Conservation (phyloP, 92 coral and sea anemone genomes). For the Porites evermanni region DNA sequence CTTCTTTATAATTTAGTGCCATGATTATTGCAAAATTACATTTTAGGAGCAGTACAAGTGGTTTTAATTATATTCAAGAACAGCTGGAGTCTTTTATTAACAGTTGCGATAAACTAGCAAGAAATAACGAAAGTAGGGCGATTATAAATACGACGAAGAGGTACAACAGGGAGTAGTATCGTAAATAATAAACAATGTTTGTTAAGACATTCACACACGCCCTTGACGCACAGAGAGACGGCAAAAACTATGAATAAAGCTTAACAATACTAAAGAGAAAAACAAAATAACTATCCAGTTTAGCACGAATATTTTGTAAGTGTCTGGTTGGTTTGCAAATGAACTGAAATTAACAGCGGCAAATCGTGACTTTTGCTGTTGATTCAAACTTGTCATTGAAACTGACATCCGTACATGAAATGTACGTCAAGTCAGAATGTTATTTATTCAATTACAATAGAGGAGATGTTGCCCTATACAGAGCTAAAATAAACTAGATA, state of each 20-base stretch:
- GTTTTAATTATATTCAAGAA: neutral
- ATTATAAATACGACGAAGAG: neutral
- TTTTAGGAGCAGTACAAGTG: neutral
- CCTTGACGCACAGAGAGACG: neutral
- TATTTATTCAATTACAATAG: neutral
- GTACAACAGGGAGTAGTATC: conserved; percentile 7
- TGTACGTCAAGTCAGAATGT: neutral
- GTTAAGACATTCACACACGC: conserved; percentile 15
- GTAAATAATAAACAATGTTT: conserved; percentile 24
- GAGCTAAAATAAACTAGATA: neutral
- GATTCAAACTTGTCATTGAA: conserved; percentile 31
- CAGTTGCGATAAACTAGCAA: conserved; percentile 3
- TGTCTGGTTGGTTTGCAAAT: neutral
- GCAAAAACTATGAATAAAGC: neutral
- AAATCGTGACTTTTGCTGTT: conserved; percentile 37
- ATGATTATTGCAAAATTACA: neutral
- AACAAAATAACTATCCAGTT: neutral
- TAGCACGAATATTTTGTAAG: neutral
- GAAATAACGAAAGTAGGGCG: conserved; percentile 27
- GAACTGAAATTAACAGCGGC: neutral
- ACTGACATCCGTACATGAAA: conserved; percentile 4
- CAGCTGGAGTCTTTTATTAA: neutral
- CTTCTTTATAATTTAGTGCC: neutral
- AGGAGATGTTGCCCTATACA: no score
- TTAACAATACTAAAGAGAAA: neutral